Conservation (phyloP, 2,888 invertebrate genomes). For the Andrena dorsata region DNA sequence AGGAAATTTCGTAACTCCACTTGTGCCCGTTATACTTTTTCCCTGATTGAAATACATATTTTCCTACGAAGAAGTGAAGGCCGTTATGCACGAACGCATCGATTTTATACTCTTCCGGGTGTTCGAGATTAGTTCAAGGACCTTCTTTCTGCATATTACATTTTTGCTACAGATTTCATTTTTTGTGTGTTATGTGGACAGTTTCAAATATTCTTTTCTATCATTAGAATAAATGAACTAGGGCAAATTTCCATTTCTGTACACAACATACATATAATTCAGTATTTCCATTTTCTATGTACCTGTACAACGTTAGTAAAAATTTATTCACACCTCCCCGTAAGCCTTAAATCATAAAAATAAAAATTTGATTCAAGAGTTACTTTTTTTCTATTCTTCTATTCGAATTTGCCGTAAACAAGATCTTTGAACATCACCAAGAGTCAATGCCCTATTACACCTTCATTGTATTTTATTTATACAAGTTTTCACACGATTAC, state of each 20-base stretch:
- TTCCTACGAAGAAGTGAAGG: conserved; percentile 42
- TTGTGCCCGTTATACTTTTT: neutral
- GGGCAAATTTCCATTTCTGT: neutral
- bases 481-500: neutral
- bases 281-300: too few species aligned
- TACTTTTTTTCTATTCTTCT: too few species aligned
- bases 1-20: conserved; percentile 2
- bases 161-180: conserved; percentile 7
- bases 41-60: conserved; percentile 3
- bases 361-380: too few species aligned
- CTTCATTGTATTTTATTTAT: neutral
- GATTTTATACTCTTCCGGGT: conserved; percentile 43
- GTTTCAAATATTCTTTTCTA: neutral
- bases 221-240: neutral
- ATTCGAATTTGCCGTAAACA: too few species aligned
- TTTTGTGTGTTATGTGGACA: conserved; percentile 7
- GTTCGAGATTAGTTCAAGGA: conserved; percentile 43
- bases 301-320: too few species aligned
- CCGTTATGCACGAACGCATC: conserved; percentile 39
- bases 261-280: too few species aligned
- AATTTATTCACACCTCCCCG: too few species aligned
- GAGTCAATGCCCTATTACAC: too few species aligned
- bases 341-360: too few species aligned
- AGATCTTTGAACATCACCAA: too few species aligned
- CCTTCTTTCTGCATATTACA: conserved; percentile 17